A percentile compares a stretch with the other conserved stretches of the same genome.
These are phyloP conservation scores for Brachypteracias leptosomus DNA, from an alignment of 2,113 vertebrate species.

Conservation along the genomic window DNA sequence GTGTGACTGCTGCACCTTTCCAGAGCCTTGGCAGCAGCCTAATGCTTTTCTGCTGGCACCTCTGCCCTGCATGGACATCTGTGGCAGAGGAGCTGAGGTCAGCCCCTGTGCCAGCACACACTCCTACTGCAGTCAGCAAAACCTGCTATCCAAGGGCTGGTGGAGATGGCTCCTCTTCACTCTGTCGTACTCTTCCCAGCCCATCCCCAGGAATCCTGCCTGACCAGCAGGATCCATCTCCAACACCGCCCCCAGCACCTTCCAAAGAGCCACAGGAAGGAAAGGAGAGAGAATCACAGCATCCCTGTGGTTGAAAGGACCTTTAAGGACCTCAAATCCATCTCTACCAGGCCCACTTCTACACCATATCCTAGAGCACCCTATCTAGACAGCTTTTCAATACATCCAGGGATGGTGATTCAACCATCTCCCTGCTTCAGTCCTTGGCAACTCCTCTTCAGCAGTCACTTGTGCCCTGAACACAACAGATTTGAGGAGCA, in stretches of 20 bases:
- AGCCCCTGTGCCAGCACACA: background rate
- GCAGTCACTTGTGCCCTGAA: background rate
- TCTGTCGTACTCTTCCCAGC: background rate
- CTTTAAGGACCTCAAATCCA: no score
- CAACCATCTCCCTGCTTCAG: no score
- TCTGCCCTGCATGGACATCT: background rate
- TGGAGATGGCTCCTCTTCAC: background rate
- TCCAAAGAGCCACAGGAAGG: background rate
- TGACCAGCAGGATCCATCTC: background rate
- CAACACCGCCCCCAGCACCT: background rate
- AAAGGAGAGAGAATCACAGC: background rate
- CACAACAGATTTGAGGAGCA: background rate
- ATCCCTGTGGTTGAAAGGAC: no score
- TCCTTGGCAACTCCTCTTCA: background rate
- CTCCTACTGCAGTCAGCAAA: background rate
- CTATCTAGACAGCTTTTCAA: no score
- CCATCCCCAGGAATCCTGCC: background rate
- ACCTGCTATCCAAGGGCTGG: background rate
- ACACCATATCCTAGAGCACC: no score
- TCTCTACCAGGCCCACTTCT: no score
- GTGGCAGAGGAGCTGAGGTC: background rate
- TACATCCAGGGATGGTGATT: no score
- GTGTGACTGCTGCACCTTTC: background rate
- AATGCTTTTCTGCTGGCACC: background rate
- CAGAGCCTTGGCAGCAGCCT: background rate